Conservation (phyloP, 2,888 invertebrate species). For the Glyphotaelius pellucidus region DNA sequence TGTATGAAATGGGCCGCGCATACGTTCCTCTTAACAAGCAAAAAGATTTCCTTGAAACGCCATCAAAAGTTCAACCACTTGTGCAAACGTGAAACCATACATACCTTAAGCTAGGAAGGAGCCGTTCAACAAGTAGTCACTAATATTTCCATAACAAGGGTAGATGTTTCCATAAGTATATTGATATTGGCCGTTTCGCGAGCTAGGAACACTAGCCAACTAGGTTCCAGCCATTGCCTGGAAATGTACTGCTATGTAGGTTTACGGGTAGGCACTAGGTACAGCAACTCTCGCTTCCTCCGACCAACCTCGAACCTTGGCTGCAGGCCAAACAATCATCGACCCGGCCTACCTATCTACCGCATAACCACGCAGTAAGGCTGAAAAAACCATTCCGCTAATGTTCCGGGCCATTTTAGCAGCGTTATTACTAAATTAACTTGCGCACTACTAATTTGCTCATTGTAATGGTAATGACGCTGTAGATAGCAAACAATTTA, state of each 20-base stretch:
- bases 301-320: constrained; percentile 9
- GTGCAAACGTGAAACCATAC: neutral
- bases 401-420: constrained; percentile 32
- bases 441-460: constrained; percentile 17
- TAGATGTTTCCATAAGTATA: constrained; percentile 56
- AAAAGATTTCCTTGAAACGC: neutral
- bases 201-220: constrained; percentile 38
- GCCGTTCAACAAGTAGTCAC: constrained; percentile 62
- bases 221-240: constrained; percentile 5
- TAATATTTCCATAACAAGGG: constrained; percentile 61
- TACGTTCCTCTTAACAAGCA: neutral
- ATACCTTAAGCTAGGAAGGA: constrained; percentile 11
- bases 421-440: constrained; percentile 20
- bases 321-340: constrained; percentile 39
- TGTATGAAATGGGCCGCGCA: too few relatives aligned
- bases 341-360: constrained; percentile 31
- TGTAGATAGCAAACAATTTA: neutral
- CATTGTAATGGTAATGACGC: neutral
- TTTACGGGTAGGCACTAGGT: neutral
- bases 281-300: neutral
- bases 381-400: constrained; percentile 37
- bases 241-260: too few relatives aligned
- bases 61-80: neutral
- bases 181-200: constrained; percentile 59
- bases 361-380: neutral